A percentile compares a stretch with the other conserved stretches of the same genome.
Conservation (phyloP, 37 sponge, comb jelly and placozoan genomes). For the Eunapius fragilis region DNA sequence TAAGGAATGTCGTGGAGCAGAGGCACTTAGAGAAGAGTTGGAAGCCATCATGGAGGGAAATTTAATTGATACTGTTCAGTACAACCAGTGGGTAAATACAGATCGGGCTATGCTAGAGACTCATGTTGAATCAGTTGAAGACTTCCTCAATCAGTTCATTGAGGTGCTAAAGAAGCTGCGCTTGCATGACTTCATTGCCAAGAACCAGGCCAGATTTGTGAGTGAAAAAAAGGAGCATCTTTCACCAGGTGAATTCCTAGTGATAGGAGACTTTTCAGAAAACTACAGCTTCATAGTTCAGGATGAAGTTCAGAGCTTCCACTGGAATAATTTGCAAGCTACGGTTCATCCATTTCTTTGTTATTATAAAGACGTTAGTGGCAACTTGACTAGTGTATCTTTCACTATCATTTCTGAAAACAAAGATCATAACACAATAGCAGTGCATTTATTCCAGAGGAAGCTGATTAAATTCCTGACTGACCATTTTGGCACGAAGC, state of each 20-base stretch:
- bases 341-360: slow-evolving; percentile 40
- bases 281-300: slow-evolving; percentile 44
- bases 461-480: slow-evolving; percentile 27
- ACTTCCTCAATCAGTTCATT: slow-evolving; percentile 4
- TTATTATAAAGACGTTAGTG: not conserved
- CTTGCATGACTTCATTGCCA: slow-evolving; percentile 19
- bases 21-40: not conserved
- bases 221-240: not conserved
- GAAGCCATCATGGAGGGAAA: not conserved
- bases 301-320: slow-evolving; percentile 44
- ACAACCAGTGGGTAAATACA: slow-evolving; percentile 24
- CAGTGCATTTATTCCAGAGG: slow-evolving; percentile 20
- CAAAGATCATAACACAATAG: slow-evolving; percentile 36
- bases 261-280: slow-evolving; percentile 44
- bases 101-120: slow-evolving; percentile 34
- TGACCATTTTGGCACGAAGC: not conserved
- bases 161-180: slow-evolving; percentile 1
- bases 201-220: slow-evolving; percentile 12
- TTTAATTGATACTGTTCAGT: slow-evolving; percentile 6
- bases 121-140: slow-evolving; percentile 2
- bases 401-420: slow-evolving; percentile 32
- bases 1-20: not conserved
- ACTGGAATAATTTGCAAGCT: slow-evolving; percentile 53
- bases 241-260: slow-evolving; percentile 1
- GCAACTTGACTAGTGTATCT: slow-evolving; percentile 3